Evolutionary conservation across 2,113 vertebrate species (phyloP).

Genomic region (Siphamia tubifer): DNA sequence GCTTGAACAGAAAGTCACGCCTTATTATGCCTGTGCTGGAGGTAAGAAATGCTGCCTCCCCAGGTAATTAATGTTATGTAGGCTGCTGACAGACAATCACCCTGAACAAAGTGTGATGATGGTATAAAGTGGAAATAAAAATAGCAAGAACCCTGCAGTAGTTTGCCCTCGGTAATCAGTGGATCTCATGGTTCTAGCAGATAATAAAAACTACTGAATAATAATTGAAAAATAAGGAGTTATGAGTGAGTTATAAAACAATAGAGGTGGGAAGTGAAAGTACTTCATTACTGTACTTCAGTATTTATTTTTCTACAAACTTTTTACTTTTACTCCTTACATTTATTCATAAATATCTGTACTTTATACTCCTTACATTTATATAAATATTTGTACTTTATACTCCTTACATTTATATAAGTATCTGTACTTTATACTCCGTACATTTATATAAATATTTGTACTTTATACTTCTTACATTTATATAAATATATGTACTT

Average conservation of each 20-base stretch:
- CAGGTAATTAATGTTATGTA: conserved; percentile 60
- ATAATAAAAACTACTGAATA: conserved; percentile 18
- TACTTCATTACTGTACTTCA: too few relatives aligned
- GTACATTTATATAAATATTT: too few relatives aligned
- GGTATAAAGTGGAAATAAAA: conserved; percentile 45
- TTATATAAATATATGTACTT: too few relatives aligned
- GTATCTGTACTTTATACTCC: too few relatives aligned
- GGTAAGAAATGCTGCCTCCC: conserved; percentile 40
- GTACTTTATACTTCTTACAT: too few relatives aligned
- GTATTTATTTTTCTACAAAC: too few relatives aligned
- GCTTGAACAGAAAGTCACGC: conserved; percentile 55
- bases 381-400: too few relatives aligned
- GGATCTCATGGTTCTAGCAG: not conserved
- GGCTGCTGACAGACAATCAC: conserved; percentile 38
- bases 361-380: too few relatives aligned
- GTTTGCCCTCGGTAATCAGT: conserved; percentile 13
- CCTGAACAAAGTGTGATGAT: conserved; percentile 12
- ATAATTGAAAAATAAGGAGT: not conserved
- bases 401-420: too few relatives aligned
- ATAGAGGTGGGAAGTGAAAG: too few relatives aligned
- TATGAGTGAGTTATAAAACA: not conserved
- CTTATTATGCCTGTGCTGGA: conserved; percentile 55
- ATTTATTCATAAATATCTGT: too few relatives aligned
- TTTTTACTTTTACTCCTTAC: too few relatives aligned
- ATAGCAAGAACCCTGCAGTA: conserved; percentile 15